phyloP scores from a whole-genome alignment of 2,113 vertebrate genomes.

The Smithornis capensis region DNA sequence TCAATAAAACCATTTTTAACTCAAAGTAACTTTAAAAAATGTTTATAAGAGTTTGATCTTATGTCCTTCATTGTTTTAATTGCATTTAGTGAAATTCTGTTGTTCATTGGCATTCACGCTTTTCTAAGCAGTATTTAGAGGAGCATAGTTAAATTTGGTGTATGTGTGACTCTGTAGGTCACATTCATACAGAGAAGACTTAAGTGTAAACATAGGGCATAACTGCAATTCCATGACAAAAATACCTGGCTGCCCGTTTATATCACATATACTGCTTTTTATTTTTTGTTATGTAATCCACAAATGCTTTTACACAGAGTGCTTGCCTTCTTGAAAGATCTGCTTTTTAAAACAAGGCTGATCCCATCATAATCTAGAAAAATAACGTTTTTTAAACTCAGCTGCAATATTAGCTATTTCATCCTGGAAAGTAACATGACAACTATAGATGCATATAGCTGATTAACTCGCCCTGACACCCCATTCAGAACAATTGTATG shows the following conservation, averaged over 20 bases:
- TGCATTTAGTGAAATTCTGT: not conserved
- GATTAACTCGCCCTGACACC: not conserved
- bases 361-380: not conserved
- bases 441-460: slow-evolving; percentile 10
- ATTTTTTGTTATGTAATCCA: slow-evolving; percentile 27
- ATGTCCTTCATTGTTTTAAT: not conserved
- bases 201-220: not conserved
- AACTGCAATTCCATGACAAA: not conserved
- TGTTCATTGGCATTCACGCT: not conserved
- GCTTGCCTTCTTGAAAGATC: slow-evolving; percentile 33
- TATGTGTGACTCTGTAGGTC: slow-evolving; percentile 17
- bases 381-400: not conserved
- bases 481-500: not conserved
- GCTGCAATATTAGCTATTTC: not conserved
- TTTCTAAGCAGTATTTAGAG: not conserved
- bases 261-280: not conserved
- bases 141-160: not conserved
- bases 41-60: not conserved
- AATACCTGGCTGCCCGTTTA: not conserved
- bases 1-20: not conserved
- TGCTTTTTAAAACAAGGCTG: slow-evolving; percentile 10
- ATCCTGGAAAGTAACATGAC: not conserved
- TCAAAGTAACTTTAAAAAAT: not conserved
- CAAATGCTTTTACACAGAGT: not conserved
- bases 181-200: not conserved